Evolutionary conservation across 2,113 vertebrate genomes (phyloP).

Genomic region (Aldabrachelys gigantea): DNA sequence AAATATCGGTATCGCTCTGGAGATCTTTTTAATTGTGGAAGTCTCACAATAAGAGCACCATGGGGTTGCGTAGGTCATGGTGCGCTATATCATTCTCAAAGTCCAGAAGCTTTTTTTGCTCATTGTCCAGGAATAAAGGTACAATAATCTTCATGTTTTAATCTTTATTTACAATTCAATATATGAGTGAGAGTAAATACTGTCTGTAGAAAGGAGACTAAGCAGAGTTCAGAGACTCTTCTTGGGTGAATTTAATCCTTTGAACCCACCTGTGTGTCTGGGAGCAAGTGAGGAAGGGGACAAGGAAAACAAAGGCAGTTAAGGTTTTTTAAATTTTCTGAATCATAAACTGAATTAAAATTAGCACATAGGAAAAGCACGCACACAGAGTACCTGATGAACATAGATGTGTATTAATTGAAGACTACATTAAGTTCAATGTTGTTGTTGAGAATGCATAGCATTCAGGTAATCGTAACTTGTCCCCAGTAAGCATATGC

Average conservation of each 20-base stretch:
- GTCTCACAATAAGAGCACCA: slow-evolving; percentile 93
- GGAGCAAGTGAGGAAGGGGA: background rate
- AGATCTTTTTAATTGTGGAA: slow-evolving; percentile 94
- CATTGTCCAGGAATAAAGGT: slow-evolving; percentile 98
- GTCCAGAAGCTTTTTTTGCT: slow-evolving; percentile 96
- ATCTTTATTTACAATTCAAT: background rate
- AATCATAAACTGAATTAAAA: background rate
- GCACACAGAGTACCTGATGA: background rate
- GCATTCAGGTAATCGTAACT: background rate
- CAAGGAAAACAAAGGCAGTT: background rate
- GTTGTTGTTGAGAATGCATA: background rate
- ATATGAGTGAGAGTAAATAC: background rate
- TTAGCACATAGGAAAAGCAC: background rate
- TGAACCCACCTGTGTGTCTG: background rate
- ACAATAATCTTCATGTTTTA: background rate
- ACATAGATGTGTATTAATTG: background rate
- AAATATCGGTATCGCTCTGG: slow-evolving; percentile 98
- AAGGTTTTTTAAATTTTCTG: background rate
- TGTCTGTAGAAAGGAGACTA: background rate
- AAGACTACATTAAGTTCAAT: background rate
- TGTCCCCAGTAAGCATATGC: background rate
- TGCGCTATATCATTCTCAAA: slow-evolving; percentile 96
- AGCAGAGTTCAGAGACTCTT: background rate
- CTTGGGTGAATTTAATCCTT: background rate
- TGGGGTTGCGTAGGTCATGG: slow-evolving; percentile 99